Evolutionary conservation across 2,113 vertebrate species (phyloP).

Genomic region (Romanogobio albipinnatus): DNA sequence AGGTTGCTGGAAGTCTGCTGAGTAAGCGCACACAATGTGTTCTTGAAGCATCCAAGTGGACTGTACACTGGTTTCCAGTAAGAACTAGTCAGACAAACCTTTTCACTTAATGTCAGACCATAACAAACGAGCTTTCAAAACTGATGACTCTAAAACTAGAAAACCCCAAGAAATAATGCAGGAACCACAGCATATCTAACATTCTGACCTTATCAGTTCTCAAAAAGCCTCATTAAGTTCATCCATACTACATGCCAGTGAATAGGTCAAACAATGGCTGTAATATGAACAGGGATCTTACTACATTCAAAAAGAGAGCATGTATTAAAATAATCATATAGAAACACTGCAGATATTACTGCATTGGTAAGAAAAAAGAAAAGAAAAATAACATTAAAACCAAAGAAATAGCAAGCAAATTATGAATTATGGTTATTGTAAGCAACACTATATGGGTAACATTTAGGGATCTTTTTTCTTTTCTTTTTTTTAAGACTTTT

Average conservation of each 20-base stretch:
- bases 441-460: background rate
- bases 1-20: constrained; percentile 1
- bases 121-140: background rate
- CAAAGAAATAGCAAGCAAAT: background rate
- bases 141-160: background rate
- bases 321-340: background rate
- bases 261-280: background rate
- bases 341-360: too few species aligned
- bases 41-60: background rate
- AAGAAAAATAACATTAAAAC: background rate
- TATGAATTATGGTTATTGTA: background rate
- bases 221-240: background rate
- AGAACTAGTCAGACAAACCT: background rate
- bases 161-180: background rate
- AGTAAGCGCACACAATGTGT: constrained; percentile 32
- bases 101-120: background rate
- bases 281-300: background rate
- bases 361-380: too few species aligned
- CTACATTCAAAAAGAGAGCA: background rate
- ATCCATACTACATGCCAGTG: background rate
- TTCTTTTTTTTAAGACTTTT: too few species aligned
- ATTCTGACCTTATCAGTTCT: background rate
- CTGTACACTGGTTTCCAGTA: constrained; percentile 32
- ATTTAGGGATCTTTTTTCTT: background rate
- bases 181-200: background rate